A percentile compares a stretch with the other conserved stretches of the same genome.
These are phyloP conservation scores for Antennarius maculatus DNA, from an alignment of 2,797 vertebrate species.

Conservation along the genomic window DNA sequence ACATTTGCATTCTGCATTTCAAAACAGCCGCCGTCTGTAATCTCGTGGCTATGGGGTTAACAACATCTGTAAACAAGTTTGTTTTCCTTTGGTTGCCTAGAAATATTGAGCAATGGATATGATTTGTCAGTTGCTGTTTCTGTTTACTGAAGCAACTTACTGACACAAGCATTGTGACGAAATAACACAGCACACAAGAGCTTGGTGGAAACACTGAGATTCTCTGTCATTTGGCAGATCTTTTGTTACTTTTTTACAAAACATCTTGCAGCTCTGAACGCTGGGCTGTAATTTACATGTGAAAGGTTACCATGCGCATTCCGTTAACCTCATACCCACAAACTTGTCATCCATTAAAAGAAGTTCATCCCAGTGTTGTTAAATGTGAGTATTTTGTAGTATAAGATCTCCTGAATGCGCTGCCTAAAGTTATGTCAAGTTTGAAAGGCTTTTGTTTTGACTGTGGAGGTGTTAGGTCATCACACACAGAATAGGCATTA, in stretches of 20 bases:
- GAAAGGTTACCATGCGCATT: slow-evolving; percentile 30
- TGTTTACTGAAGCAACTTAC: slow-evolving; percentile 35
- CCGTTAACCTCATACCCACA: slow-evolving; percentile 20
- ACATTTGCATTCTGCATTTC: slow-evolving; percentile 60
- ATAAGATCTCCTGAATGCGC: slow-evolving; percentile 29
- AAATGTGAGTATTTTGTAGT: slow-evolving; percentile 37
- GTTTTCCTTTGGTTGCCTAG: slow-evolving; percentile 36
- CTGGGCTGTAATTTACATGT: slow-evolving; percentile 30
- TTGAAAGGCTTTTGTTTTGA: slow-evolving; percentile 50
- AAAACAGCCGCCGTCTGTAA: slow-evolving; percentile 51
- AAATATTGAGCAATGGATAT: slow-evolving; percentile 37
- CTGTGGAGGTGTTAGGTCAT: slow-evolving; percentile 36
- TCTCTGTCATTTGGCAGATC: slow-evolving; percentile 24
- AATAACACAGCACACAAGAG: slow-evolving; percentile 20
- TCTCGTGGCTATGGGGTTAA: slow-evolving; percentile 49
- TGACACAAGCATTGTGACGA: slow-evolving; percentile 38
- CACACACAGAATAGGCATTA: slow-evolving; percentile 40
- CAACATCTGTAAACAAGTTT: slow-evolving; percentile 50
- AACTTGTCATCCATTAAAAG: slow-evolving; percentile 21
- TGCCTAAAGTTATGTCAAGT: slow-evolving; percentile 52
- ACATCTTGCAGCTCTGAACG: slow-evolving; percentile 15
- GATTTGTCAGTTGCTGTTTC: slow-evolving; percentile 38
- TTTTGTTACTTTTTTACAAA: slow-evolving; percentile 38
- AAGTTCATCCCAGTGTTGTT: slow-evolving; percentile 19
- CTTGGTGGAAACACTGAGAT: slow-evolving; percentile 42